Conservation (phyloP, 1,140 invertebrate species). For the Scaptomyza montana region DNA sequence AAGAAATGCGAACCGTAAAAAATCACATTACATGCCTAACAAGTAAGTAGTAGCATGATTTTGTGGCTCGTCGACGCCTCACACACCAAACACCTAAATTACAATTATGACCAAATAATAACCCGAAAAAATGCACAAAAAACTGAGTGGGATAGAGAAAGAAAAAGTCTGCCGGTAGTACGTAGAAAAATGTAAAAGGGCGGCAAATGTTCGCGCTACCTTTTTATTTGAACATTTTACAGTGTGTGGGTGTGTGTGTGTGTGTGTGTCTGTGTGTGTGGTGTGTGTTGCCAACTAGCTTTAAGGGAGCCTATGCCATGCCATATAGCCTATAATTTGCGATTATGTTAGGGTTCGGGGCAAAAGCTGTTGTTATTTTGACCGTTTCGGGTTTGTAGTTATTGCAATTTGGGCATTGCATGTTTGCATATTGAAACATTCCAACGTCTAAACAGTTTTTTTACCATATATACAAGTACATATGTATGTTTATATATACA, state of each 20-base stretch:
- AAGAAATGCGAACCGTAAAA: slow-evolving; percentile 37
- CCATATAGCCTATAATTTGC: slow-evolving; percentile 80
- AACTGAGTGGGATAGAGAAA: neutral
- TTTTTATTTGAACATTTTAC: slow-evolving; percentile 41
- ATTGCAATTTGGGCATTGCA: slow-evolving; percentile 79
- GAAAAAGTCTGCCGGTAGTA: slow-evolving; percentile 29
- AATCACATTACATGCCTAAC: slow-evolving; percentile 79
- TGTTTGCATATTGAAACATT: slow-evolving; percentile 81
- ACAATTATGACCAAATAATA: slow-evolving; percentile 82
- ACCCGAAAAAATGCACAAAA: slow-evolving; percentile 74
- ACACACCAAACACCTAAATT: slow-evolving; percentile 79
- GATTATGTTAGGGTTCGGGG: slow-evolving; percentile 72
- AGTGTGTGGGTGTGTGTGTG: slow-evolving; percentile 26
- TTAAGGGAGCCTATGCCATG: slow-evolving; percentile 53
- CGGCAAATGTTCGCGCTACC: slow-evolving; percentile 38
- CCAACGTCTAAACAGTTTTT: slow-evolving; percentile 52
- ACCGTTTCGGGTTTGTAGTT: slow-evolving; percentile 54
- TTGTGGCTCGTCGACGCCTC: slow-evolving; percentile 55
- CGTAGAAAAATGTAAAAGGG: slow-evolving; percentile 70
- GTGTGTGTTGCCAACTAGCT: slow-evolving; percentile 62
- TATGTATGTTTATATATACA: neutral
- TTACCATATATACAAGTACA: slow-evolving; percentile 41
- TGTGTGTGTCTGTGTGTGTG: slow-evolving; percentile 20
- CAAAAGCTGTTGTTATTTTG: slow-evolving; percentile 44
- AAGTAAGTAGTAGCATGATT: slow-evolving; percentile 63